Conservation (phyloP, 2,888 invertebrate genomes). For the Cephus pygmeus region DNA sequence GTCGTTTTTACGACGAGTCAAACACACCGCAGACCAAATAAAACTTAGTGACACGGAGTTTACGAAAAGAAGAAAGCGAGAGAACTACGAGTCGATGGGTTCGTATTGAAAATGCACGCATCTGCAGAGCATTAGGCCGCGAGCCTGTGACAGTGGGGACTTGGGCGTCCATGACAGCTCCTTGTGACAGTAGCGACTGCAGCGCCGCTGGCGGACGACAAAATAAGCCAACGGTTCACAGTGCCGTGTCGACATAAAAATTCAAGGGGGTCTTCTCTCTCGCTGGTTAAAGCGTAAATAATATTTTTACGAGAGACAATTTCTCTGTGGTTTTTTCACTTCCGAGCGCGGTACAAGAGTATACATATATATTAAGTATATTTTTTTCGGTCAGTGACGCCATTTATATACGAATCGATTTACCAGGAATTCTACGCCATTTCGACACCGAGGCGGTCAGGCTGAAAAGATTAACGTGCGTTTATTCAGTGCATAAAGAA, state of each 20-base stretch:
- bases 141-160: not conserved
- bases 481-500: not conserved
- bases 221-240: not conserved
- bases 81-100: not conserved
- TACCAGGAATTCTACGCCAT: constrained; percentile 46
- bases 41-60: constrained; percentile 1
- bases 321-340: constrained; percentile 34
- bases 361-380: constrained; percentile 11
- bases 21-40: constrained; percentile 33
- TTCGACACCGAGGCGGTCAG: constrained; percentile 21
- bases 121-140: constrained; percentile 17
- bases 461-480: not conserved
- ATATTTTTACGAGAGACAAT: constrained; percentile 39
- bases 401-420: constrained; percentile 29
- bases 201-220: not conserved
- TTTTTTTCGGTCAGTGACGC: constrained; percentile 40
- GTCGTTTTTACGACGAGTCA: constrained; percentile 37
- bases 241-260: constrained; percentile 4
- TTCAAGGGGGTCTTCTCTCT: not conserved
- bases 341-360: constrained; percentile 37
- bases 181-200: not conserved
- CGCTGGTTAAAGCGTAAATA: constrained; percentile 32
- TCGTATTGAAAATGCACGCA: constrained; percentile 6
- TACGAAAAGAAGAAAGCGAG: not conserved
- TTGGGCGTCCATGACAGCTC: not conserved